Evolutionary conservation across 2,797 vertebrate genomes (phyloP), one percentile per base, ranked within the genome.

Genomic region (Falco berigora): DNA sequence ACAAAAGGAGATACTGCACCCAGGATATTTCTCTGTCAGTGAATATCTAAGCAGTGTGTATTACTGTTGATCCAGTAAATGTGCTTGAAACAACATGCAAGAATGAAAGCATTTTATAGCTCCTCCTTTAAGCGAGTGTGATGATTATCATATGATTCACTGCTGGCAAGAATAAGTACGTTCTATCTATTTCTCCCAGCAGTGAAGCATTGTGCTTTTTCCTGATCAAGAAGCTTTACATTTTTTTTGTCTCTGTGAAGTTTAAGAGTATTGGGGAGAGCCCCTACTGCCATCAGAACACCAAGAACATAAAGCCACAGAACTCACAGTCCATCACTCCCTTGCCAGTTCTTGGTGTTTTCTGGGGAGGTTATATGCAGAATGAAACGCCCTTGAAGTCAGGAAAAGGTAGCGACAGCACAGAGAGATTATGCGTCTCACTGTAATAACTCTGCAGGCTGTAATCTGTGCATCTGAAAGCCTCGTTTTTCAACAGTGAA

Each of bases 131-230:
- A 87, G 49, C 53, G 74, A 95, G 59, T 10, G 11, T 64, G 77
- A 87, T 94, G 86, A 73, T 85, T 92, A 76, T 93, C 67, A 5
- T 56, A 72, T 96, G 94, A 97, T 90, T 96, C 92, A 86, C 69
- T 16, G 17, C 72, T 96, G 91, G 94, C 86, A 85, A 90, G 77
- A 91, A 56, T 82, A 71, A 82, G 16, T 85, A 19, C 5, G 4
- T 86, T 93, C 76, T 80, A 75, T 50, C 73, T 74, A 0, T 64
- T 86, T 90, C 67, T 85, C 62, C 47, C 40, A 93, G 72, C 53
- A 73, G 27, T 83, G 38, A 86, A 88, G 13, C 52, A 24, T 42
- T 95, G 80, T 83, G 47, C 28, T 84, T 95, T 85, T 81, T 69
- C 42, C 58, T 76, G 77, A 88, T 81, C n/a, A 88, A 84, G 58